Conservation (phyloP, 2,797 vertebrate genomes). For the Apogon hyalosoma region DNA sequence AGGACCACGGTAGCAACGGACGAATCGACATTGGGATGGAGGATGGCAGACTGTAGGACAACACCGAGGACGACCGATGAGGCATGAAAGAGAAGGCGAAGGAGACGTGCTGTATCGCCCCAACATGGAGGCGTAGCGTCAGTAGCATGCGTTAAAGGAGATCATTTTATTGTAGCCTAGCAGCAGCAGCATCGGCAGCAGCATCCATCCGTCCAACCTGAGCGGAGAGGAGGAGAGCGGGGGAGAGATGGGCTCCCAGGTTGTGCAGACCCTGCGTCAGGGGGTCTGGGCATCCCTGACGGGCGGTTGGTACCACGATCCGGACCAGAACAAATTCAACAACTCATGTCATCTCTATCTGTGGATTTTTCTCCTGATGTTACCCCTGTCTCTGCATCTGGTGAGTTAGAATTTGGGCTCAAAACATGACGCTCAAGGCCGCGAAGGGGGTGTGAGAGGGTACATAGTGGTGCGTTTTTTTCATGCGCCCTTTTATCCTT, state of each 20-base stretch:
- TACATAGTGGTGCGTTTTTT: not conserved
- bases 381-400: slow-evolving; percentile 94
- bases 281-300: slow-evolving; percentile 97
- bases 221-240: slow-evolving; percentile 67
- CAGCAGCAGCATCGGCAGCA: slow-evolving; percentile 67
- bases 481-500: slow-evolving; percentile 24
- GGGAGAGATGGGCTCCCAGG: slow-evolving; percentile 90
- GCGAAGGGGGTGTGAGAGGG: slow-evolving; percentile 49
- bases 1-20: slow-evolving; percentile 58
- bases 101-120: slow-evolving; percentile 52
- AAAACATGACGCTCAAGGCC: slow-evolving; percentile 70
- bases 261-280: slow-evolving; percentile 93
- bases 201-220: slow-evolving; percentile 72
- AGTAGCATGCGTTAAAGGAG: slow-evolving; percentile 65
- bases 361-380: slow-evolving; percentile 94
- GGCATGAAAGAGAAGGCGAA: slow-evolving; percentile 56
- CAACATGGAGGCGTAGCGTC: slow-evolving; percentile 81
- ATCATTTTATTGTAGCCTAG: slow-evolving; percentile 76
- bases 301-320: slow-evolving; percentile 97
- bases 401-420: slow-evolving; percentile 83
- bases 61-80: slow-evolving; percentile 41
- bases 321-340: slow-evolving; percentile 95
- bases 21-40: slow-evolving; percentile 55
- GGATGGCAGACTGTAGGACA: slow-evolving; percentile 48
- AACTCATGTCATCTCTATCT: slow-evolving; percentile 97